Evolutionary conservation across 2,888 invertebrate species (phyloP).

Genomic region (Xestia ashworthii): DNA sequence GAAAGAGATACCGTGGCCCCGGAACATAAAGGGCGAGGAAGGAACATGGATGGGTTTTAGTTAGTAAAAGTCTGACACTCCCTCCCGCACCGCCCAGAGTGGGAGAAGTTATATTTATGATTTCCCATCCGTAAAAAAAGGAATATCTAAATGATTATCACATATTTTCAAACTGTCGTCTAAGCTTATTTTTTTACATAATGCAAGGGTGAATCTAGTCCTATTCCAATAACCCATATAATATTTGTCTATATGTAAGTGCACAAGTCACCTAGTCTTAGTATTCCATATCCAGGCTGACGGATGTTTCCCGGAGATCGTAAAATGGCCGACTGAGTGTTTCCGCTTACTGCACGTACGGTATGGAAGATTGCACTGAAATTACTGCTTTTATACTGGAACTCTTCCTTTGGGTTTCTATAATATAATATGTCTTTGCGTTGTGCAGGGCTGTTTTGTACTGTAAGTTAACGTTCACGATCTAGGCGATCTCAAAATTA

Average conservation of each 20-base stretch:
- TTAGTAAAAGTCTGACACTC: too few species aligned
- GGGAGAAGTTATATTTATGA: too few species aligned
- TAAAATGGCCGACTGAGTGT: conserved; percentile 43
- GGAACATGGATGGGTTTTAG: too few species aligned
- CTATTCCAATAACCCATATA: background rate
- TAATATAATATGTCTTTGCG: background rate
- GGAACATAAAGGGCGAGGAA: too few species aligned
- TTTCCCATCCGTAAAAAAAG: too few species aligned
- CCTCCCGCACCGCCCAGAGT: too few species aligned
- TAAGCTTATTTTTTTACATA: background rate
- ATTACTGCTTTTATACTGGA: conserved; percentile 27
- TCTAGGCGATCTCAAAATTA: too few species aligned
- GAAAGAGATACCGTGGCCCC: too few species aligned
- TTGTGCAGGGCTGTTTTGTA: background rate
- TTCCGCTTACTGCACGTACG: conserved; percentile 40
- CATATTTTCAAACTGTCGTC: background rate
- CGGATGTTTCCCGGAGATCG: conserved; percentile 41
- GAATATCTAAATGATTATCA: too few species aligned
- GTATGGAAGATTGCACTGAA: conserved; percentile 32
- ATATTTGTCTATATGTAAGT: background rate
- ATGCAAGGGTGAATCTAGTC: background rate
- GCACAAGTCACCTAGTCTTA: conserved; percentile 2
- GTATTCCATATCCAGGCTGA: background rate
- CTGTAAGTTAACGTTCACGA: background rate
- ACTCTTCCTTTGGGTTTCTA: background rate